Conservation (phyloP, 2,113 vertebrate genomes). For the Tautogolabrus adspersus region DNA sequence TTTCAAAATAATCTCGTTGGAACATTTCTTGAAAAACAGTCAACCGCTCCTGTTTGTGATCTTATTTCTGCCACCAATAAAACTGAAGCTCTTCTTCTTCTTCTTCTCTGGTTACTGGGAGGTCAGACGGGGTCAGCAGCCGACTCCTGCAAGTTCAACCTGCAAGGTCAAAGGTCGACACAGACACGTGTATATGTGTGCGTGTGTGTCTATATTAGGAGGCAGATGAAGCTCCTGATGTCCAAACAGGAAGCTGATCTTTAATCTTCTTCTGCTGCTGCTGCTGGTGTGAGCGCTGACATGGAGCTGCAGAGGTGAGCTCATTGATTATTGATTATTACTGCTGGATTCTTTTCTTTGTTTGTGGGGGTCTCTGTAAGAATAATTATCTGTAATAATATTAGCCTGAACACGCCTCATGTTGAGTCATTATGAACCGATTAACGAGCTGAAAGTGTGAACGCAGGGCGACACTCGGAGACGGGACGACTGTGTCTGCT, state of each 20-base stretch:
- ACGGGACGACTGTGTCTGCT: too few species aligned
- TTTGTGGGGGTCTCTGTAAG: too few species aligned
- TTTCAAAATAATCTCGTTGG: too few species aligned
- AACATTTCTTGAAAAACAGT: too few species aligned
- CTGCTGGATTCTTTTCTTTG: not conserved
- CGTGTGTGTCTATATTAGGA: conserved; percentile 16
- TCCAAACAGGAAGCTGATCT: not conserved
- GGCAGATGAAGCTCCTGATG: not conserved
- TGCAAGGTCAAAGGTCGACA: conserved; percentile 2
- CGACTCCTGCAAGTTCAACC: conserved; percentile 14
- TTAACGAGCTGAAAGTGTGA: too few species aligned
- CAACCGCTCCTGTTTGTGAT: not conserved
- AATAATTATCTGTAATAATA: too few species aligned
- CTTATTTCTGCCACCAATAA: not conserved
- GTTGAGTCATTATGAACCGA: too few species aligned
- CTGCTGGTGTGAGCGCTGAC: not conserved
- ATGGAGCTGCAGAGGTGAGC: conserved; percentile 31
- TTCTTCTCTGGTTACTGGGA: conserved; percentile 10
- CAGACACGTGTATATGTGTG: conserved; percentile 1
- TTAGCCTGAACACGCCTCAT: too few species aligned
- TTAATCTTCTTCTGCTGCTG: not conserved
- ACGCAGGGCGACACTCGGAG: too few species aligned
- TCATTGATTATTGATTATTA: not conserved
- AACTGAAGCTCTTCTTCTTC: not conserved
- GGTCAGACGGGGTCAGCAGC: not conserved